Evolutionary conservation across 2,113 vertebrate genomes (phyloP).

Genomic region (Galeopterus variegatus): DNA sequence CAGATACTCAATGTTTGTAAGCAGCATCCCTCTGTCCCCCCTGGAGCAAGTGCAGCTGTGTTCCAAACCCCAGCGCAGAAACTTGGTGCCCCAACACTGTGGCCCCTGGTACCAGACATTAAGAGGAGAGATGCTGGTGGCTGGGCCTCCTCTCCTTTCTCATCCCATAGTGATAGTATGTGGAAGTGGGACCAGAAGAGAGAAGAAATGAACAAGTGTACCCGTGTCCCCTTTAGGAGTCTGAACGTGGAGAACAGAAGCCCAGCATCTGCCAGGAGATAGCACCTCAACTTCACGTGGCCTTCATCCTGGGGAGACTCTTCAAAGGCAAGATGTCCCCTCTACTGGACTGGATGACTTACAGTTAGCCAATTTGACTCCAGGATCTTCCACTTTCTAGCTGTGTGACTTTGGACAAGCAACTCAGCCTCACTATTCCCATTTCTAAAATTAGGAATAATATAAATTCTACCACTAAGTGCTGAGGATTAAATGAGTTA

Average conservation of each 20-base stretch:
- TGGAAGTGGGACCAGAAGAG: neutral
- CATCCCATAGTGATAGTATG: neutral
- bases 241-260: neutral
- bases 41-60: neutral
- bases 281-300: neutral
- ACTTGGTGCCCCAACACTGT: neutral
- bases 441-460: neutral
- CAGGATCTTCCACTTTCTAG: neutral
- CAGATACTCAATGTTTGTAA: neutral
- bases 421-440: neutral
- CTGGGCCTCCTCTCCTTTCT: neutral
- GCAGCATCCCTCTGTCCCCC: neutral
- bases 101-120: neutral
- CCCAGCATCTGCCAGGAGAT: neutral
- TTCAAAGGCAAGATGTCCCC: neutral
- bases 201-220: neutral
- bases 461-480: neutral
- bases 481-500: neutral
- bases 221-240: neutral
- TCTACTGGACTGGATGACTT: neutral
- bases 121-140: neutral
- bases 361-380: neutral
- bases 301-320: neutral
- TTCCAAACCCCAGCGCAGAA: neutral
- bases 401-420: neutral